Conservation (phyloP, 1,140 invertebrate species). For the Heliothis subflexa region DNA sequence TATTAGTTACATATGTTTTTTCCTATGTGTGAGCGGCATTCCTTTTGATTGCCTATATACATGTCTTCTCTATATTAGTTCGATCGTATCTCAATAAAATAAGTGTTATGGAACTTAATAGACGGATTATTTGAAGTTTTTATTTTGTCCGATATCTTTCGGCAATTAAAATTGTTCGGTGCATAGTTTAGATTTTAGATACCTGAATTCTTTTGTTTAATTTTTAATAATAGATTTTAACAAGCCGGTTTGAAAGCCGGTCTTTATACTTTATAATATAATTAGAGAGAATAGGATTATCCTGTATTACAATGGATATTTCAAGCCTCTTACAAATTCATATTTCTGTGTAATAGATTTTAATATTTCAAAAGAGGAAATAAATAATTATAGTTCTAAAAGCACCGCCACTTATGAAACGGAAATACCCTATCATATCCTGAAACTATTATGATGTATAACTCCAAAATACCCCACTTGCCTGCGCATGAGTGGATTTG, state of each 20-base stretch:
- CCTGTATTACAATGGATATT: background rate
- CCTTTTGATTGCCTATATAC: conserved; percentile 68
- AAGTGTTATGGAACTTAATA: conserved; percentile 80
- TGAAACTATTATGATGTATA: conserved; percentile 67
- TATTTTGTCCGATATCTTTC: conserved; percentile 49
- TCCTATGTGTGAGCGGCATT: conserved; percentile 68
- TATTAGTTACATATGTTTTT: conserved; percentile 79
- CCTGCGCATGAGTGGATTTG: conserved; percentile 70
- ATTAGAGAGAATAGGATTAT: conserved; percentile 18
- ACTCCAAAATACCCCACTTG: conserved; percentile 60
- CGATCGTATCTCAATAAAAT: conserved; percentile 77
- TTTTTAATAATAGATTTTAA: conserved; percentile 2
- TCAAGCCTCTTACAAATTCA: conserved; percentile 1
- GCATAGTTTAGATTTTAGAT: conserved; percentile 24
- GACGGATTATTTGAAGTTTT: conserved; percentile 65
- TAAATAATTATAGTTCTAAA: conserved; percentile 57
- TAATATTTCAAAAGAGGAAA: conserved; percentile 63
- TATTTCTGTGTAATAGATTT: background rate
- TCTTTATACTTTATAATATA: background rate
- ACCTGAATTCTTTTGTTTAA: conserved; percentile 38
- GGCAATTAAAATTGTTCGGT: conserved; percentile 58
- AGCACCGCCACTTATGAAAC: conserved; percentile 67
- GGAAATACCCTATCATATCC: conserved; percentile 80
- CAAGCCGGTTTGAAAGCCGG: background rate
- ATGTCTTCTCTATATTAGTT: conserved; percentile 58